Conservation (phyloP, 1,140 invertebrate species). For the Polyergus mexicanus region DNA sequence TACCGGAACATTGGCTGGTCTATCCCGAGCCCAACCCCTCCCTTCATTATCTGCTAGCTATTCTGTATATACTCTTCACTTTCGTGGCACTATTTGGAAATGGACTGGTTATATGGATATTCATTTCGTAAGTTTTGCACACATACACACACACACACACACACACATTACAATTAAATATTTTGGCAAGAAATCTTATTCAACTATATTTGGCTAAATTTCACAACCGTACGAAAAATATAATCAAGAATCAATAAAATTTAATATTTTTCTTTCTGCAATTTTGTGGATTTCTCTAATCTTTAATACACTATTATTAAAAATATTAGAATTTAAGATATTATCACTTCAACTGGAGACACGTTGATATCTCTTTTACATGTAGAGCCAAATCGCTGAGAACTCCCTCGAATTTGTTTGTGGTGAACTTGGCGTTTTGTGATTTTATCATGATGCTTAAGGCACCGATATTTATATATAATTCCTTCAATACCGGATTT, state of each 20-base stretch:
- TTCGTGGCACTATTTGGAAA: conserved; percentile 93
- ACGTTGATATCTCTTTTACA: conserved; percentile 59
- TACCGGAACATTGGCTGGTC: conserved; percentile 94
- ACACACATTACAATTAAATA: not conserved
- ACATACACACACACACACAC: not conserved
- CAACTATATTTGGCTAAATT: not conserved
- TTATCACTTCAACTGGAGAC: not conserved
- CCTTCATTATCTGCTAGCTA: conserved; percentile 93
- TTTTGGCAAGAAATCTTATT: not conserved
- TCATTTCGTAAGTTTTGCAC: conserved; percentile 90
- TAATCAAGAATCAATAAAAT: not conserved
- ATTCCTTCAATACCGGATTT: conserved; percentile 93
- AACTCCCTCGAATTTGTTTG: conserved; percentile 96
- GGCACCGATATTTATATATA: conserved; percentile 95
- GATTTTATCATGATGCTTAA: conserved; percentile 96
- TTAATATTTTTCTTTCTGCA: not conserved
- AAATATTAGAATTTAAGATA: not conserved
- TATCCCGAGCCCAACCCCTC: conserved; percentile 93
- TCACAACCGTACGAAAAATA: not conserved
- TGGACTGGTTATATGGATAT: conserved; percentile 96
- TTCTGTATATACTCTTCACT: conserved; percentile 93
- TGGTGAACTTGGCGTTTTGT: conserved; percentile 94
- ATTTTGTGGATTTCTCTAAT: not conserved
- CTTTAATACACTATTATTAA: not conserved
- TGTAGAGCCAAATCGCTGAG: conserved; percentile 93